Evolutionary conservation across 2,888 invertebrate genomes (phyloP).

Genomic region (Cantharis rustica): DNA sequence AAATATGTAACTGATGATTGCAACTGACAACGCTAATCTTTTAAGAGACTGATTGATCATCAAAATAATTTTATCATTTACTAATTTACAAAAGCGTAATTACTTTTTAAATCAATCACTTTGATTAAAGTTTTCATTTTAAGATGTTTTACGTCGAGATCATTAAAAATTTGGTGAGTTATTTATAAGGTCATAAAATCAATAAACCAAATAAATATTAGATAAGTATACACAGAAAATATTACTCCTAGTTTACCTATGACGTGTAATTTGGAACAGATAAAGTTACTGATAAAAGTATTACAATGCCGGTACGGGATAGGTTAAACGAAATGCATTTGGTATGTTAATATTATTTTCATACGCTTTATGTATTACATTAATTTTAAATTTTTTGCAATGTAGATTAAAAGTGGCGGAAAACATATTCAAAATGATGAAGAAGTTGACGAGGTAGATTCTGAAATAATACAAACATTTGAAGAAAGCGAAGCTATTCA

Average conservation of each 20-base stretch:
- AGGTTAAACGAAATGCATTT: conserved; percentile 27
- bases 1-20: too few species aligned
- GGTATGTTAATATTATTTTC: conserved; percentile 6
- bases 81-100: too few species aligned
- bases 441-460: not conserved
- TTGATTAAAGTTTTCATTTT: too few species aligned
- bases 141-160: too few species aligned
- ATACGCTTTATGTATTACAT: not conserved
- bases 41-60: too few species aligned
- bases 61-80: too few species aligned
- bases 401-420: conserved; percentile 13
- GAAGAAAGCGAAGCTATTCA: conserved; percentile 52
- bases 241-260: not conserved
- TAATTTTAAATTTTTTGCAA: not conserved
- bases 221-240: not conserved
- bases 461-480: conserved; percentile 38
- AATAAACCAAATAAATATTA: not conserved
- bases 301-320: conserved; percentile 14
- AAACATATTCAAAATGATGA: not conserved
- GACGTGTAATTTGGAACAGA: not conserved
- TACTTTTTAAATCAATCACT: too few species aligned
- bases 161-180: too few species aligned
- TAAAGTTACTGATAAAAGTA: not conserved
- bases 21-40: too few species aligned
- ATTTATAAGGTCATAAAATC: not conserved